Percentiles rank a stretch among this genome's conserved stretches.
Evolutionary conservation across 2,888 invertebrate species (phyloP).

Genomic region (Chymomyza fuscimana): DNA sequence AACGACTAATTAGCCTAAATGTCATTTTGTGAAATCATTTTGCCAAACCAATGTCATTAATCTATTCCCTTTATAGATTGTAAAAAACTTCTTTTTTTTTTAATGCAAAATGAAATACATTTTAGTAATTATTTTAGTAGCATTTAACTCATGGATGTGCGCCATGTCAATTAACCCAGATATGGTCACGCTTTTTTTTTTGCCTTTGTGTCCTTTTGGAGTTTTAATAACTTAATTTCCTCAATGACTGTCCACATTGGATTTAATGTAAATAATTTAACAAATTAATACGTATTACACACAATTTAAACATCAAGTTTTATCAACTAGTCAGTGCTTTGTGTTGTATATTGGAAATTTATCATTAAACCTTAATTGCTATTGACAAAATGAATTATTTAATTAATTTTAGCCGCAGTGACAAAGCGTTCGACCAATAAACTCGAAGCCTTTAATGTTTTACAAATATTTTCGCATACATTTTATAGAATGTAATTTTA

Average conservation of each 20-base stretch:
- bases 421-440: neutral
- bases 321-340: constrained; percentile 5
- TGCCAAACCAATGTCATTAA: constrained; percentile 58
- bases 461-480: neutral
- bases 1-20: constrained; percentile 52
- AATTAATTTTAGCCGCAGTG: constrained; percentile 76
- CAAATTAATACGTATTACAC: constrained; percentile 59
- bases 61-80: constrained; percentile 65
- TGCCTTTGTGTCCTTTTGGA: constrained; percentile 9
- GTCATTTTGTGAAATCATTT: constrained; percentile 43
- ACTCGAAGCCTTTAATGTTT: neutral
- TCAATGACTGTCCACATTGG: constrained; percentile 39
- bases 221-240: constrained; percentile 45
- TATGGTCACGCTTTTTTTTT: constrained; percentile 30
- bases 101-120: constrained; percentile 47
- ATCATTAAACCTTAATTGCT: constrained; percentile 32
- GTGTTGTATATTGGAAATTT: constrained; percentile 8
- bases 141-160: constrained; percentile 28
- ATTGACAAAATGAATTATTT: constrained; percentile 38
- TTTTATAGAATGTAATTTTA: too few species aligned
- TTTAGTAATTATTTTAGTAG: constrained; percentile 67
- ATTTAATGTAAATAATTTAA: constrained; percentile 54
- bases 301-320: constrained; percentile 4
- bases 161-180: constrained; percentile 42
- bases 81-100: constrained; percentile 28